A percentile compares a stretch with the other conserved stretches of the same genome.
These are phyloP conservation scores for Berghia stephanieae DNA, from an alignment of 1,140 invertebrate species.

Conservation along the genomic window DNA sequence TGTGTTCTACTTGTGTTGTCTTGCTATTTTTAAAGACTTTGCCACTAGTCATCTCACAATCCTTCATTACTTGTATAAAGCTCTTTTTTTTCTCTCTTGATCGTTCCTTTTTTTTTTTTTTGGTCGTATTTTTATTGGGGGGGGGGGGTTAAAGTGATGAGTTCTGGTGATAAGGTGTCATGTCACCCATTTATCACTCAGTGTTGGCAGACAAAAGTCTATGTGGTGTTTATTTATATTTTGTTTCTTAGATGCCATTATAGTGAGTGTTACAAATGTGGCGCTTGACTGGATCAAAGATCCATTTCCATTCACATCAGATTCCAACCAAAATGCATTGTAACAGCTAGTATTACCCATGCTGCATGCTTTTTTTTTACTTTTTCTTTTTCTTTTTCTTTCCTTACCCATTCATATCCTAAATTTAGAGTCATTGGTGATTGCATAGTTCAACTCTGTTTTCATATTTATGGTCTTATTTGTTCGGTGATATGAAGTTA, in stretches of 20 bases:
- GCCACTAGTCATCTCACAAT: background rate
- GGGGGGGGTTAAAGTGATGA: background rate
- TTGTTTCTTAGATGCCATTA: background rate
- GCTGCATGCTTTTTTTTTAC: background rate
- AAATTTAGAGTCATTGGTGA: background rate
- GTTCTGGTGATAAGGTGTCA: background rate
- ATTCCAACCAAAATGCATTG: background rate
- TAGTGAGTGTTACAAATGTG: background rate
- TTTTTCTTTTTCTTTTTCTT: background rate
- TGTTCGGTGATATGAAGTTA: background rate
- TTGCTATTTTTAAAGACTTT: background rate
- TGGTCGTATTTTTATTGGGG: constrained; percentile 1
- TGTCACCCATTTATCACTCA: background rate
- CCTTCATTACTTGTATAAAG: background rate
- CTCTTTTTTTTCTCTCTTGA: background rate
- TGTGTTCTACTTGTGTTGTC: background rate
- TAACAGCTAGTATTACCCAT: background rate
- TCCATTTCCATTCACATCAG: background rate
- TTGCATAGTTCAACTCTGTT: background rate
- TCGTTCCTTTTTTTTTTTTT: background rate
- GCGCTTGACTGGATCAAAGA: background rate
- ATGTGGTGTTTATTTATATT: background rate
- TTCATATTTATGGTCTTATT: background rate
- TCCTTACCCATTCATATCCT: background rate
- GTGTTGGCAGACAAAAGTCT: background rate